A percentile compares a stretch with the other conserved stretches of the same genome.
phyloP scores from a whole-genome alignment of 2,797 vertebrate genomes.

The Xyrichtys novacula region DNA sequence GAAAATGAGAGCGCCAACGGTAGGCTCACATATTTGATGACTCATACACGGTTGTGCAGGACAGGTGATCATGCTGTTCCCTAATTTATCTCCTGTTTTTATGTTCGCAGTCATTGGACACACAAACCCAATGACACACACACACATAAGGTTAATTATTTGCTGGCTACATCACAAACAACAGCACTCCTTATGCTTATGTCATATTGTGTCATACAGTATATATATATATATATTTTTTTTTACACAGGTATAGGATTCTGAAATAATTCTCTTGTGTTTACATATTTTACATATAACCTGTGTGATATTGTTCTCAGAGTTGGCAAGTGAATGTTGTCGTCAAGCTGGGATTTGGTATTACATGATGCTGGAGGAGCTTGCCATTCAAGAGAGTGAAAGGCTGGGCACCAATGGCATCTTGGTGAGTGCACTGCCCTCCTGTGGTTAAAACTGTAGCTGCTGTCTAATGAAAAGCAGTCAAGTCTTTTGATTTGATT shows the following conservation, averaged over 20 bases:
- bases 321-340: constrained; percentile 86
- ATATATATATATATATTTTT: background rate
- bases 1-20: constrained; percentile 84
- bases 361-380: constrained; percentile 89
- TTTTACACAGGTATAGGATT: background rate
- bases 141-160: background rate
- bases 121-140: background rate
- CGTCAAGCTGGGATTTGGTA: constrained; percentile 86
- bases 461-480: background rate
- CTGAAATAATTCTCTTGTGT: background rate
- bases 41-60: background rate
- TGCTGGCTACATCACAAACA: background rate
- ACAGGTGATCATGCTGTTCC: too few relatives aligned
- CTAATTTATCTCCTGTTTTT: background rate
- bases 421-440: constrained; percentile 85
- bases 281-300: constrained; percentile 1
- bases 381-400: constrained; percentile 86
- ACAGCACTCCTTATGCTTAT: background rate
- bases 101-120: background rate
- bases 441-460: constrained; percentile 48
- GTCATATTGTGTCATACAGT: too few relatives aligned
- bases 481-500: too few relatives aligned
- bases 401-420: constrained; percentile 83
- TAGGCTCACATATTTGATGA: constrained; percentile 37
- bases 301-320: constrained; percentile 73